Conservation (phyloP, 2,113 vertebrate genomes). For the Anguilla japonica region DNA sequence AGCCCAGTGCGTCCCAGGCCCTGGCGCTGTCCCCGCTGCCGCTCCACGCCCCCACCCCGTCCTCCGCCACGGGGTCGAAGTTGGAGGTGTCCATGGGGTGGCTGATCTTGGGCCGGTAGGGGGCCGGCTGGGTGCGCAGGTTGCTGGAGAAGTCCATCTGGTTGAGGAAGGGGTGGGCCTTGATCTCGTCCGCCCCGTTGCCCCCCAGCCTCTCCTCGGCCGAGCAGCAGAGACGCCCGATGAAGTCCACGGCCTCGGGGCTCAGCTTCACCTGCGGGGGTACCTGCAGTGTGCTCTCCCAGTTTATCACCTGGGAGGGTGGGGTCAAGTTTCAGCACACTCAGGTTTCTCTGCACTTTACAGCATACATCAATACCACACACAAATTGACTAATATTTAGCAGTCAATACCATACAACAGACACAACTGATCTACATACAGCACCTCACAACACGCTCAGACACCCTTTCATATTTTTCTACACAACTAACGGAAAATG, state of each 20-base stretch:
- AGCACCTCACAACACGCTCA: no score
- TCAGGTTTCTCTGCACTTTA: background rate
- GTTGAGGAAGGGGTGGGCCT: constrained; percentile 88
- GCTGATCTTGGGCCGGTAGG: constrained; percentile 91
- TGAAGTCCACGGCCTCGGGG: constrained; percentile 88
- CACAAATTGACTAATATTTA: background rate
- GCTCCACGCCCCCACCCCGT: constrained; percentile 80
- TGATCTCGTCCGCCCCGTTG: constrained; percentile 90
- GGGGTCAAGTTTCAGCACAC: background rate
- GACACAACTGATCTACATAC: no score
- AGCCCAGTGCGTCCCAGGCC: constrained; percentile 82
- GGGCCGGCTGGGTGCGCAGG: constrained; percentile 89
- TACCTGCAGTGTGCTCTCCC: constrained; percentile 95
- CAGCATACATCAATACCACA: background rate
- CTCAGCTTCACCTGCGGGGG: constrained; percentile 91
- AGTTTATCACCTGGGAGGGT: constrained; percentile 87
- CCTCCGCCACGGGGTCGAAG: constrained; percentile 96
- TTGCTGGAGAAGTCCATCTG: constrained; percentile 89
- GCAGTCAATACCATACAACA: background rate
- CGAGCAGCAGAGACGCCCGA: constrained; percentile 88
- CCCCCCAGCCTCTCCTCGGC: constrained; percentile 88
- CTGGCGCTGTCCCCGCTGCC: constrained; percentile 84
- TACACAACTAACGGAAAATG: background rate
- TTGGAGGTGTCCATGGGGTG: constrained; percentile 99
- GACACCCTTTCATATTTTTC: background rate